Conservation (phyloP, 2,888 invertebrate genomes). For the Nomada flava region DNA sequence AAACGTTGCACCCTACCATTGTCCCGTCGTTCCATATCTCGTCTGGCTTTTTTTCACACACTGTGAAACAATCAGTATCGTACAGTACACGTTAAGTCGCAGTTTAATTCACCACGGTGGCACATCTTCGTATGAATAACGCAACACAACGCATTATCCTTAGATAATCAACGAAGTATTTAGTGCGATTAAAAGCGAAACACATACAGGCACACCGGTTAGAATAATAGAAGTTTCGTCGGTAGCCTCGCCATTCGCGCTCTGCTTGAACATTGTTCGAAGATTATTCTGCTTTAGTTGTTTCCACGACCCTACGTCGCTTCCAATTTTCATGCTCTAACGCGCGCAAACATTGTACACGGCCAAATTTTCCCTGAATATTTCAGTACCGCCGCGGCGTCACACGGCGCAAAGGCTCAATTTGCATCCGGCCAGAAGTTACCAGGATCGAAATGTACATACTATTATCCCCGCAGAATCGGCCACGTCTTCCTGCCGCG, state of each 20-base stretch:
- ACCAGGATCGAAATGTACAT: not conserved
- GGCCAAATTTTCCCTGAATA: not conserved
- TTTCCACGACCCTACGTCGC: not conserved
- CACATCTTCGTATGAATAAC: no score
- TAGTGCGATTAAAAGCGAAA: slow-evolving; percentile 45
- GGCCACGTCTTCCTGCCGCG: not conserved
- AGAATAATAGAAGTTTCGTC: slow-evolving; percentile 30
- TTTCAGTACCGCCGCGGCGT: not conserved
- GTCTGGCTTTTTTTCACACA: slow-evolving; percentile 15
- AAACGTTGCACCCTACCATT: no score
- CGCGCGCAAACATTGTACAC: not conserved
- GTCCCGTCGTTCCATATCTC: not conserved
- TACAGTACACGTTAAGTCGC: no score
- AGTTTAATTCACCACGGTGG: slow-evolving; percentile 26
- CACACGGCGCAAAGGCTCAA: not conserved
- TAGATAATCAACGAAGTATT: slow-evolving; percentile 26
- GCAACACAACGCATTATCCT: not conserved
- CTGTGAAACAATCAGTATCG: slow-evolving; percentile 22
- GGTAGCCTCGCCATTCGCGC: slow-evolving; percentile 22
- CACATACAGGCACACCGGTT: slow-evolving; percentile 1
- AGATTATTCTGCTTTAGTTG: slow-evolving; percentile 25
- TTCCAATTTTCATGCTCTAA: slow-evolving; percentile 14
- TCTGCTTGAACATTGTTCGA: slow-evolving; percentile 21
- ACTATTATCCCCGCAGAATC: not conserved
- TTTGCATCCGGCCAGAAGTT: not conserved